Conservation (phyloP, 2,113 vertebrate species). For the Oreochromis aureus region DNA sequence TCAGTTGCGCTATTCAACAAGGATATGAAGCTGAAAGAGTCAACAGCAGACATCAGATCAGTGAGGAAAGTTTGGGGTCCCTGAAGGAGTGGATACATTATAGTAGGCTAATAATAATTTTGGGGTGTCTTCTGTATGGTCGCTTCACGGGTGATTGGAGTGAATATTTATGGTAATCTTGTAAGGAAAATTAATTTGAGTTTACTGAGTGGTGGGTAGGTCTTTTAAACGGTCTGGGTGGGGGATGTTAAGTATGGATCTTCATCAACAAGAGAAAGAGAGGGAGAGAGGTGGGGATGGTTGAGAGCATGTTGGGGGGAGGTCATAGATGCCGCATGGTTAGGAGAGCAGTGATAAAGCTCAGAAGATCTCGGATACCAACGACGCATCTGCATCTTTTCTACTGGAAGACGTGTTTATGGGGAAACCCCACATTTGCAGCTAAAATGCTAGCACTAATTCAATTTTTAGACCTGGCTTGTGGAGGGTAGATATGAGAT, state of each 20-base stretch:
- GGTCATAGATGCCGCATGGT: constrained; percentile 33
- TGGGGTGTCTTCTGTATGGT: accelerated
- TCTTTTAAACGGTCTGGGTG: constrained; percentile 7
- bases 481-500: not conserved
- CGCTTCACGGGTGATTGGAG: not conserved
- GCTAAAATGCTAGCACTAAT: not conserved
- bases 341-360: constrained; percentile 1
- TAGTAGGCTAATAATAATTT: not conserved
- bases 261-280: constrained; percentile 33
- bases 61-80: not conserved
- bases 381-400: not conserved
- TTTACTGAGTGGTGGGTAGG: not conserved
- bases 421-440: not conserved
- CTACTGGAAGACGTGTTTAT: not conserved
- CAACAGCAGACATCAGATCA: constrained; percentile 20
- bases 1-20: not conserved
- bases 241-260: constrained; percentile 54
- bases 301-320: constrained; percentile 8
- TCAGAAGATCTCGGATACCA: not conserved
- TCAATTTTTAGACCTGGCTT: not conserved
- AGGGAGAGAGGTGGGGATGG: constrained; percentile 21
- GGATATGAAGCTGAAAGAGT: not conserved
- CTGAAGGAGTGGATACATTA: not conserved
- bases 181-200: not conserved
- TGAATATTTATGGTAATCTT: not conserved